Evolutionary conservation across 2,113 vertebrate species (phyloP).

Genomic region (Cisticola juncidis): DNA sequence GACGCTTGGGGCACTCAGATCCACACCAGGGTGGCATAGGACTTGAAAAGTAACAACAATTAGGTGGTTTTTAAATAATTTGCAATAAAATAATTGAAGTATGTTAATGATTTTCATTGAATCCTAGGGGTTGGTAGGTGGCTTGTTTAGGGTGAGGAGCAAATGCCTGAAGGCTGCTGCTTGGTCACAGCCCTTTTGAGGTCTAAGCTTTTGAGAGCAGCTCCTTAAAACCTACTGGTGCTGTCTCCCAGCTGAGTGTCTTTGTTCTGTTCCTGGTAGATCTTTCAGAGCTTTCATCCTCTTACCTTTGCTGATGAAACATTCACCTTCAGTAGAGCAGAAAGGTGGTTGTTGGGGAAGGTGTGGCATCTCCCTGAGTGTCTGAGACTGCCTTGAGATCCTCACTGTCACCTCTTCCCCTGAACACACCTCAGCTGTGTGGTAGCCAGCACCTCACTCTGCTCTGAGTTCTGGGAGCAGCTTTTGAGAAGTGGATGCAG

Average conservation of each 20-base stretch:
- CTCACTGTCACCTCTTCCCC: accelerated
- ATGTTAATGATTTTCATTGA: not conserved
- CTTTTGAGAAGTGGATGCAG: not conserved
- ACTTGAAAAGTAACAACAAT: not conserved
- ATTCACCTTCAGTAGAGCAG: not conserved
- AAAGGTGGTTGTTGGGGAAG: not conserved
- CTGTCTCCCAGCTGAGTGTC: not conserved
- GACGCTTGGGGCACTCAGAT: not conserved
- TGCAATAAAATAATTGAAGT: not conserved
- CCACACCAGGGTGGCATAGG: not conserved
- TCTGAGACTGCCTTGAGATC: not conserved
- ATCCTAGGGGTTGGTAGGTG: not conserved
- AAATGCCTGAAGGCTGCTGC: not conserved
- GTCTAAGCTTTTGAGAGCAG: not conserved
- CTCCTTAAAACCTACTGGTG: not conserved
- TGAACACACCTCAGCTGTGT: not conserved
- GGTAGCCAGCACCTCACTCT: not conserved
- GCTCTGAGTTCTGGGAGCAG: not conserved
- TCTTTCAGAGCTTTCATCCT: not conserved
- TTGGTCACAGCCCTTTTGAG: not conserved
- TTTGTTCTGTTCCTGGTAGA: not conserved
- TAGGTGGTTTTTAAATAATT: not conserved
- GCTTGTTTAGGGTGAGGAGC: not conserved
- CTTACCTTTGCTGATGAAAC: not conserved
- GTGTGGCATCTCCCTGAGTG: not conserved